phyloP scores from a whole-genome alignment of 2,113 vertebrate species.

The Anser brachyrhynchus region DNA sequence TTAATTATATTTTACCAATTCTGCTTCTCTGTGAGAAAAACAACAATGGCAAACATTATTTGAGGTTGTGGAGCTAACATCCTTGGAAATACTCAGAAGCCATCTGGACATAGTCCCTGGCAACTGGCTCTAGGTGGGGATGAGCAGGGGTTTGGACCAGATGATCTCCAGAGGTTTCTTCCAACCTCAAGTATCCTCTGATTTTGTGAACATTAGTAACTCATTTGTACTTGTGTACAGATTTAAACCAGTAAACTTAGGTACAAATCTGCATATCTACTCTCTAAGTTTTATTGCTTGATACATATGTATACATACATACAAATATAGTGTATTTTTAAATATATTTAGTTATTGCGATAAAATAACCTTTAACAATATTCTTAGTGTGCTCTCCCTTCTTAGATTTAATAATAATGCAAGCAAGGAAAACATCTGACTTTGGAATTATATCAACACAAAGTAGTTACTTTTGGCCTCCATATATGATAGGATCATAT shows the following conservation, averaged over 20 bases:
- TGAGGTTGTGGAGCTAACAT: not conserved
- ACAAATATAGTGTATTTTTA: not conserved
- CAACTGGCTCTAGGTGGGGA: not conserved
- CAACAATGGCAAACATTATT: not conserved
- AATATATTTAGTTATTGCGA: not conserved
- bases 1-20: not conserved
- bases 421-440: conserved; percentile 51
- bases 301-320: not conserved
- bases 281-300: not conserved
- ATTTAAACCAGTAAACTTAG: not conserved
- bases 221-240: not conserved
- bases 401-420: conserved; percentile 29
- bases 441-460: conserved; percentile 46
- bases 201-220: not conserved
- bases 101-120: not conserved
- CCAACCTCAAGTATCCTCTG: not conserved
- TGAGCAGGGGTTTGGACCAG: not conserved
- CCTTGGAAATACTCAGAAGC: not conserved
- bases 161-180: not conserved
- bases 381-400: not conserved
- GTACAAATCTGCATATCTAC: not conserved
- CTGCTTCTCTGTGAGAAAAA: not conserved
- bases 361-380: not conserved
- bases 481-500: conserved; percentile 39
- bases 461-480: conserved; percentile 49